Percentiles rank a stretch among this genome's conserved stretches.
Evolutionary conservation across 2,888 invertebrate species (phyloP).

Genomic region (Agrochola circellaris): DNA sequence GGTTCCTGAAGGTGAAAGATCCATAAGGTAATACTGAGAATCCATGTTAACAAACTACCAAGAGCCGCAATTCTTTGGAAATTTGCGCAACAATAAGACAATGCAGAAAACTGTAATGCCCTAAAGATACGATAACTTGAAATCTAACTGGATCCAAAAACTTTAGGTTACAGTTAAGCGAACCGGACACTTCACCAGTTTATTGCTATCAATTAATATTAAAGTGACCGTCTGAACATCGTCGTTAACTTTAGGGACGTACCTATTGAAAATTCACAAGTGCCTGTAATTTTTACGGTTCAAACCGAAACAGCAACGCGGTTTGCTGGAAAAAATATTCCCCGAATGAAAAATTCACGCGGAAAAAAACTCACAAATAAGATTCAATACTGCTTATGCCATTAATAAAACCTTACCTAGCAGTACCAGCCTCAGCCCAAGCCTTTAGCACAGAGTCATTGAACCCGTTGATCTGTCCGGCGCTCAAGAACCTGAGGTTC

Average conservation of each 20-base stretch:
- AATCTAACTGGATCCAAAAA: not conserved
- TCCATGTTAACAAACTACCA: not conserved
- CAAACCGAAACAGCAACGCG: no score
- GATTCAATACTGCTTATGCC: not conserved
- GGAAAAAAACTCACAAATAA: not conserved
- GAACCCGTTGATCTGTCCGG: slow-evolving; percentile 99
- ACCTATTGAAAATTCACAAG: no score
- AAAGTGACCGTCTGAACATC: no score
- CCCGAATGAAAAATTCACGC: not conserved
- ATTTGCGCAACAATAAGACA: not conserved
- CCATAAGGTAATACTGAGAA: not conserved
- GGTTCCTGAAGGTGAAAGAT: slow-evolving; percentile 86
- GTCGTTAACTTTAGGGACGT: no score
- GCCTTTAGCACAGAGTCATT: slow-evolving; percentile 98
- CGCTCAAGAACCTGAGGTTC: slow-evolving; percentile 96
- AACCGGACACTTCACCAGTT: no score
- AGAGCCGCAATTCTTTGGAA: not conserved
- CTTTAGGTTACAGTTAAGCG: no score
- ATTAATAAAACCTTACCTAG: slow-evolving; percentile 83
- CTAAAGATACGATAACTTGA: not conserved
- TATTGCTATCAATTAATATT: no score
- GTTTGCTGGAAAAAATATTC: not conserved
- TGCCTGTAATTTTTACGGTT: no score
- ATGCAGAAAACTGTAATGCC: not conserved
- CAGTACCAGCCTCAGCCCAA: slow-evolving; percentile 96